A percentile compares a stretch with the other conserved stretches of the same genome.
phyloP scores from a whole-genome alignment of 1,140 invertebrate species.

The Adoxophyes honmai region DNA sequence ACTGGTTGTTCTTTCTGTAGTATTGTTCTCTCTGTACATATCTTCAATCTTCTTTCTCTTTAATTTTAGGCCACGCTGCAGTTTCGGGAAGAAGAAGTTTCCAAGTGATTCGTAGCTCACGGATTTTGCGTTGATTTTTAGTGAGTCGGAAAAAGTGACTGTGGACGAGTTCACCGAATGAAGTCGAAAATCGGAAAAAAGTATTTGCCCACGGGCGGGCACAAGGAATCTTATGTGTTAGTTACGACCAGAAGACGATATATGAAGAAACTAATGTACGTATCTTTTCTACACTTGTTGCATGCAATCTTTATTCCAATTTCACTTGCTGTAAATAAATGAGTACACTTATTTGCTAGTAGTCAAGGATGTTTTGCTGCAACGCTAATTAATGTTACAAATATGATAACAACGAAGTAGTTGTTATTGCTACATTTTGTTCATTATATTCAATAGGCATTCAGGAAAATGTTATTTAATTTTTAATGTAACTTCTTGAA shows the following conservation, averaged over 20 bases:
- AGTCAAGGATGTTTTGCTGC: neutral
- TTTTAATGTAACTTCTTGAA: too few relatives aligned
- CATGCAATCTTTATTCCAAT: neutral
- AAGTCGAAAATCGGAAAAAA: constrained; percentile 74
- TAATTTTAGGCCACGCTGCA: constrained; percentile 52
- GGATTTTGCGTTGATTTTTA: constrained; percentile 10
- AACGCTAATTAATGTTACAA: too few relatives aligned
- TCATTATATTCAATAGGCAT: too few relatives aligned
- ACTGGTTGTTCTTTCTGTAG: neutral
- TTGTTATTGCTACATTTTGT: too few relatives aligned
- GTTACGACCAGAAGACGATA: constrained; percentile 72
- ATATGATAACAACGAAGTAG: too few relatives aligned
- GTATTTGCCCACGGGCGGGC: constrained; percentile 72
- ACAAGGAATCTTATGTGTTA: constrained; percentile 72
- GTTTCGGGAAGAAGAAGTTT: constrained; percentile 4
- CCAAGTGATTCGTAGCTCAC: neutral
- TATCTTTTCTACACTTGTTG: constrained; percentile 37
- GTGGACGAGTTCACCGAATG: constrained; percentile 45
- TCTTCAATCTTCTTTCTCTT: constrained; percentile 52
- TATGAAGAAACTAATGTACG: constrained; percentile 77
- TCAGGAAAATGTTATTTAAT: too few relatives aligned
- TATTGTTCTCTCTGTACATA: constrained; percentile 31
- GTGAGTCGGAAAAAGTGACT: constrained; percentile 27
- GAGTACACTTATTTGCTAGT: neutral
- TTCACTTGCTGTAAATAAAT: neutral